Evolutionary conservation across 2,113 vertebrate genomes (phyloP), one percentile per base, ranked within the genome.

Genomic region (Megalops atlanticus): DNA sequence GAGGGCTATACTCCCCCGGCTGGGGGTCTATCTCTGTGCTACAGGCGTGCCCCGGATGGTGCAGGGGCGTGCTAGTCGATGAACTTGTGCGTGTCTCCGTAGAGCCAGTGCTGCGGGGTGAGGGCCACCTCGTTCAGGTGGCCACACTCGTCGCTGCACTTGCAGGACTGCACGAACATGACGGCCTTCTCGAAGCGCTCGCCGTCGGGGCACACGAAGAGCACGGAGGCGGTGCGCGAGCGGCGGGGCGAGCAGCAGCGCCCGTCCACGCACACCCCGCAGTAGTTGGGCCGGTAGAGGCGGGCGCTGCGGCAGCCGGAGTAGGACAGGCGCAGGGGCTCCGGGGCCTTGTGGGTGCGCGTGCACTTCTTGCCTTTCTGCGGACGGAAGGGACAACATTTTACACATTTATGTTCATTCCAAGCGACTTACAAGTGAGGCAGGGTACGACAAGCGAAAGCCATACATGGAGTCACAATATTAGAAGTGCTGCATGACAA

Each of bases 321-420:
- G 14, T 94, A 94, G 71, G 91, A 92, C 81, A 96, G 86, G n/a
- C 92, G 92, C 52, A 94, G 88, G 0, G 94, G 94, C 80, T 95
- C 93, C 0, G 92, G 91, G 31, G 94, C 92, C 83, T 94, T 95
- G 74, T 94, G 93, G 16, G 93, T 95, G 36, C 94, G 93, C 10
- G 93, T 93, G 68, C 95, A 96, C 84, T 95, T 96, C 90, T 94
- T 92, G 3, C 94, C 95, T 84, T 90, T 95, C 95, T 96, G 91
- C 83, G 81, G 5, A 0, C 31, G 40, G 83, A 7, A 40, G 24
- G 4, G 49, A 24, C 27, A 35, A 24, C 35, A 6, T 33, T 12
- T n/a, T n/a, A n/a, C n/a, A n/a, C n/a, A n/a, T n/a, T n/a, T n/a
- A n/a, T n/a, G n/a, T n/a, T n/a, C n/a, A n/a, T n/a, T n/a, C n/a